Conservation (phyloP, 2,113 vertebrate genomes). For the Leptosomus discolor region DNA sequence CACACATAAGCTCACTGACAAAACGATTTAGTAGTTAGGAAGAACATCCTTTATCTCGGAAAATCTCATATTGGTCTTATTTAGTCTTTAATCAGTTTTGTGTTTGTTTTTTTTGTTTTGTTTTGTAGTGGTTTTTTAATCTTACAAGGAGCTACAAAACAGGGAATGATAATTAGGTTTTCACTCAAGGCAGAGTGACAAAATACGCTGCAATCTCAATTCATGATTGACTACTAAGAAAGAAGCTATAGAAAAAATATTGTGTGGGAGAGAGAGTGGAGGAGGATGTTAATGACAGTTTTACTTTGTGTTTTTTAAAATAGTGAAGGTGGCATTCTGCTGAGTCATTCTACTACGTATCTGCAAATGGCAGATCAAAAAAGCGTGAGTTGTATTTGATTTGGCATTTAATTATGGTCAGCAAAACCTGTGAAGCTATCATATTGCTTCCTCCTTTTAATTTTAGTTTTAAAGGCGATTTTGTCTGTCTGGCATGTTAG, state of each 20-base stretch:
- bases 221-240: conserved; percentile 28
- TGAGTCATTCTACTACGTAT: not conserved
- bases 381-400: not conserved
- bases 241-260: not conserved
- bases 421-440: not conserved
- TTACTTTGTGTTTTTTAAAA: conserved; percentile 4
- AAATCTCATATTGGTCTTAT: not conserved
- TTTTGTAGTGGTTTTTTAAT: not conserved
- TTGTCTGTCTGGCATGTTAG: not conserved
- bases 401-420: not conserved
- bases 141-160: not conserved
- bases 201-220: not conserved
- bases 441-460: not conserved
- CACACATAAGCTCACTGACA: not conserved
- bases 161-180: not conserved
- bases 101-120: accelerated
- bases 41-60: not conserved
- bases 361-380: not conserved
- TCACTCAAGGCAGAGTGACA: not conserved
- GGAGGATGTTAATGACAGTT: not conserved
- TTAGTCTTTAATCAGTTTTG: not conserved
- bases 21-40: not conserved
- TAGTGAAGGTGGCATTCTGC: not conserved
- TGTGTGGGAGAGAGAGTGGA: not conserved
- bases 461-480: not conserved